Evolutionary conservation across 2,113 vertebrate genomes (phyloP).

Genomic region (Megaceryle maxima): DNA sequence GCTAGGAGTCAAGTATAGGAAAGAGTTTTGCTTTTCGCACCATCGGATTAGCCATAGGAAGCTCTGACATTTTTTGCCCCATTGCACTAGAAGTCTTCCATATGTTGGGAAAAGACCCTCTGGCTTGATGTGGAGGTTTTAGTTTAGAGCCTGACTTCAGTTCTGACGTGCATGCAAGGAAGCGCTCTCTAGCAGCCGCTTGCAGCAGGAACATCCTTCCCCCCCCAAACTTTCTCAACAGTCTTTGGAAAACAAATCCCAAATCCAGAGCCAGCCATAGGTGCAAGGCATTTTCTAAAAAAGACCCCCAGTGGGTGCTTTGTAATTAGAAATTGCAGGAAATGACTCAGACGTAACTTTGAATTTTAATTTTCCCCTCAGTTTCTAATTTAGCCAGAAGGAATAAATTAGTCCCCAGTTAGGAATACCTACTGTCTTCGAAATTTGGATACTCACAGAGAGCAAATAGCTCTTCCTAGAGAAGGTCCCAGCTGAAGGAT

Average conservation of each 20-base stretch:
- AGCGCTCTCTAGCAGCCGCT: neutral
- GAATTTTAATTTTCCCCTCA: neutral
- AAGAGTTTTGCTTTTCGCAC: neutral
- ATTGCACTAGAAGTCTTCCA: neutral
- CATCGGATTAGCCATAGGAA: neutral
- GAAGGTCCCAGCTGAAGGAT: slow-evolving; percentile 33
- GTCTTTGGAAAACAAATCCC: neutral
- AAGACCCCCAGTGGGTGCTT: neutral
- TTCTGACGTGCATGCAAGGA: neutral
- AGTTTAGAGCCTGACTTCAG: neutral
- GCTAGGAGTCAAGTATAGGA: accelerated
- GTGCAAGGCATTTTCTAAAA: neutral
- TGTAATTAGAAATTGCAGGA: neutral
- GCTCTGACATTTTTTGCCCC: accelerated
- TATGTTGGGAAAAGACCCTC: neutral
- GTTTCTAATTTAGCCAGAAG: neutral
- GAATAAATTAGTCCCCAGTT: neutral
- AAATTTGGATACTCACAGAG: neutral
- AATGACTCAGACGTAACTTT: neutral
- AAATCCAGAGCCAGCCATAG: neutral
- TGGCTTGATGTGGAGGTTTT: neutral
- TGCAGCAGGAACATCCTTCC: neutral
- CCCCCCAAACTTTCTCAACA: accelerated
- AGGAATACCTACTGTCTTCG: neutral
- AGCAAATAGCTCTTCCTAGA: neutral